Base-by-base conservation (phyloP, 2,797 vertebrate genomes). In the Gadopsis marmoratus region DNA sequence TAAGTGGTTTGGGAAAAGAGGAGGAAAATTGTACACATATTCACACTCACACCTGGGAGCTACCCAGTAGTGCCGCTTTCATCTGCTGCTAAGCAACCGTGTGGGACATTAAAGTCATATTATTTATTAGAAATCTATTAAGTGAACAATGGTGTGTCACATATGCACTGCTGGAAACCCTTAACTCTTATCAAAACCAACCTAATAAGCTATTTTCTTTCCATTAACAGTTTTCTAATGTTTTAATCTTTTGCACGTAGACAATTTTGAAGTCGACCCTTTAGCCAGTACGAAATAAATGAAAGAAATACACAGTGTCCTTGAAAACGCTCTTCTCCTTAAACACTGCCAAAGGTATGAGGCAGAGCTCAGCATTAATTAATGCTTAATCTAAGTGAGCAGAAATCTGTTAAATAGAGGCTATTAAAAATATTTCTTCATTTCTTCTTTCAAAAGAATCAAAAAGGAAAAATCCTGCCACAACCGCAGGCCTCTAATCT, bases 31-130 rank as follows among this genome's bases (percentile, higher is more conserved):
- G 65, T 60, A 39, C 50, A 47, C 51, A 71, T 56, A 62, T 33
- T 69, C 81, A 10, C 33, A 19, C 21, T 82, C 37, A 68, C 76
- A 85, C 71, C 74, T 68, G 61, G 79, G 77, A 81, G 61, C 58
- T 69, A 64, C 70, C 74, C 59, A 61, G 29, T 54, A 50, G 1
- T 74, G 79, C 65, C 56, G 45, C 62, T 65, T 80, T 47, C 64
- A 37, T 79, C 51, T 71, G 59, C 23, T 87, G 72, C 78, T 76
- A 76, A 82, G 80, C 76, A 84, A 89, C 81, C 17, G 19, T 39
- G 72, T 74, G 31, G 60, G 51, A 53, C 58, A 51, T 63, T 65
- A 74, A 81, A 84, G 76, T 66, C 29, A 67, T 19, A 68, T 37
- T 9, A 82, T 78, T 84, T 69, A 66, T 76, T 23, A 48, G 69